Percentiles rank a stretch among this genome's conserved stretches.
Evolutionary conservation across 2,888 invertebrate genomes (phyloP).

Genomic region (Ennomos quercinarius): DNA sequence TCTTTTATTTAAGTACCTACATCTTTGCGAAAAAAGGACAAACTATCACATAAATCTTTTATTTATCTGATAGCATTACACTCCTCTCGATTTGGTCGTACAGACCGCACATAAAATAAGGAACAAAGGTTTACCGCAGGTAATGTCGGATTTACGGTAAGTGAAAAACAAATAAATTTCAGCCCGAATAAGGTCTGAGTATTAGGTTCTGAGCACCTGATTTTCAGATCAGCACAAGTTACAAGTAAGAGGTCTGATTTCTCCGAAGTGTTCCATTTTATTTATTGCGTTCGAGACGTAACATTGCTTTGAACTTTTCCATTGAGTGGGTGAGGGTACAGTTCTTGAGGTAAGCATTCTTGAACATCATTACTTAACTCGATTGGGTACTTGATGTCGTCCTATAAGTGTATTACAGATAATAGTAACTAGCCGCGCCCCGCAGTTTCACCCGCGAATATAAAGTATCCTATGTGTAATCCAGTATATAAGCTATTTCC

Average conservation of each 20-base stretch:
- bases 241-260: slow-evolving; percentile 13
- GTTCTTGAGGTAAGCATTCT: slow-evolving; percentile 17
- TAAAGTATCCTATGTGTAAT: no score
- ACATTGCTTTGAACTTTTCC: slow-evolving; percentile 19
- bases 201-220: slow-evolving; percentile 5
- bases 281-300: slow-evolving; percentile 16
- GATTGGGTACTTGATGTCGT: slow-evolving; percentile 4
- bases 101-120: no score
- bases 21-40: no score
- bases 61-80: no score
- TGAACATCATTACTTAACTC: slow-evolving; percentile 6
- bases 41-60: no score
- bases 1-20: no score
- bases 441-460: no score
- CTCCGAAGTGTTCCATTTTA: slow-evolving; percentile 14
- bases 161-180: slow-evolving; percentile 3
- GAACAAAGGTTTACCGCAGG: no score
- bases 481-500: no score
- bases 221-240: slow-evolving; percentile 14
- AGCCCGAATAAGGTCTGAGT: background rate
- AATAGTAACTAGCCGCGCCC: no score
- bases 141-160: no score
- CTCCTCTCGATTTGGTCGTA: no score
- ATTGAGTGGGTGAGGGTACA: slow-evolving; percentile 23
- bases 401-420: background rate